Conservation (phyloP, 1,140 invertebrate species). For the Drosophila bifasciata region DNA sequence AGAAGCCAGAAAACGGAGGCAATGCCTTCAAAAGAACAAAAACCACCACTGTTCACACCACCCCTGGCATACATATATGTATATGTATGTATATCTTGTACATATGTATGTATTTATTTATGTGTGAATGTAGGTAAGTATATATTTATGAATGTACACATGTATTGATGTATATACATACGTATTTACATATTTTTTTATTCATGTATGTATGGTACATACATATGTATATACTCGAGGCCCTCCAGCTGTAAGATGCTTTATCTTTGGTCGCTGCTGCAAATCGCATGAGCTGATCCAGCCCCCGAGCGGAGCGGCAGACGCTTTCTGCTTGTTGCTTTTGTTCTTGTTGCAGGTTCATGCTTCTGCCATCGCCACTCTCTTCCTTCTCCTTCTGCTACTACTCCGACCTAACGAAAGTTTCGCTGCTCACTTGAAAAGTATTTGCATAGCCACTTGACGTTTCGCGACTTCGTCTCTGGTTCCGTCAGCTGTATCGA, state of each 20-base stretch:
- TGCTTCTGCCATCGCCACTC: background rate
- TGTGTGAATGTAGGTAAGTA: too few species aligned
- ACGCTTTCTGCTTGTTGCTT: constrained; percentile 49
- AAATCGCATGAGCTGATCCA: constrained; percentile 40
- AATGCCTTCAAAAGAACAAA: constrained; percentile 61
- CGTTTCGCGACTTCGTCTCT: constrained; percentile 25
- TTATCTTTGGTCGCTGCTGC: constrained; percentile 5
- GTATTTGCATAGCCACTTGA: constrained; percentile 34
- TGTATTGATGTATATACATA: too few species aligned
- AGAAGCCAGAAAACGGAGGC: constrained; percentile 22
- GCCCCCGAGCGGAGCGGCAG: background rate
- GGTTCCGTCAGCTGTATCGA: constrained; percentile 27
- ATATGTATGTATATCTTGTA: too few species aligned
- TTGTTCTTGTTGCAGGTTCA: constrained; percentile 3
- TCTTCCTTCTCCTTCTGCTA: background rate
- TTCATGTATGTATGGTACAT: too few species aligned
- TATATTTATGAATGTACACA: too few species aligned
- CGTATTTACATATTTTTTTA: too few species aligned
- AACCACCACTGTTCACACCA: too few species aligned
- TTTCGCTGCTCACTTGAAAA: constrained; percentile 53
- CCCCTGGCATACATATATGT: too few species aligned
- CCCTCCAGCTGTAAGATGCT: constrained; percentile 22
- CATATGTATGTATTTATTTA: too few species aligned
- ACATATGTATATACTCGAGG: constrained; percentile 21
- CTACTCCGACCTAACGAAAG: constrained; percentile 22